Evolutionary conservation across 2,888 invertebrate species (phyloP).

Genomic region (Drosophila merina): DNA sequence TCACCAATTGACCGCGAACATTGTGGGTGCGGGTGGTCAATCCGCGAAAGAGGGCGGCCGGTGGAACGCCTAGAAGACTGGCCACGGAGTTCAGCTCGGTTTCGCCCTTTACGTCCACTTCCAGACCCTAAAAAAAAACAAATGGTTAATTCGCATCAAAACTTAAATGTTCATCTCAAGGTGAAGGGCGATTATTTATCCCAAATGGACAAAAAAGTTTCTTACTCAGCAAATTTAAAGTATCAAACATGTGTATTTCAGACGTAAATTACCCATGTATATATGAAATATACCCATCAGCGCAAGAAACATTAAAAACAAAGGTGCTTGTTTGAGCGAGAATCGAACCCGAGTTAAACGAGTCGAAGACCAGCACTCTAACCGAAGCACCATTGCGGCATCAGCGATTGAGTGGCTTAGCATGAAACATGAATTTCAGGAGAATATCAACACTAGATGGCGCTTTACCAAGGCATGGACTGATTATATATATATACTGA

Average conservation of each 20-base stretch:
- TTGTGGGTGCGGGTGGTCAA: conserved; percentile 93
- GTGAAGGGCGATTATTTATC: no score
- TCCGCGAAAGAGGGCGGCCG: conserved; percentile 87
- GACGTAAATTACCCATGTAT: conserved; percentile 83
- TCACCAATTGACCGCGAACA: conserved; percentile 90
- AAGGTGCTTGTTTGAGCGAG: neutral
- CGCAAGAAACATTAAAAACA: conserved; percentile 63
- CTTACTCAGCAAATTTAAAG: conserved; percentile 74
- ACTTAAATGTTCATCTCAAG: no score
- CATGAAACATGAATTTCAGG: accelerated
- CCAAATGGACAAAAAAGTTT: conserved; percentile 43
- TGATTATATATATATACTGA: no score
- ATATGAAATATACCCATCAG: conserved; percentile 69
- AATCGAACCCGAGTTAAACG: conserved; percentile 32
- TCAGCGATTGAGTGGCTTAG: accelerated
- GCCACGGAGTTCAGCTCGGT: conserved; percentile 94
- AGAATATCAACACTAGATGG: conserved; percentile 13
- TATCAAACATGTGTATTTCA: conserved; percentile 77
- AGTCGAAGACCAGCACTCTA: neutral
- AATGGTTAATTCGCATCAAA: neutral
- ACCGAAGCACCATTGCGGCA: conserved; percentile 41
- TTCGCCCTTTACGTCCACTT: conserved; percentile 92
- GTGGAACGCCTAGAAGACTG: conserved; percentile 88
- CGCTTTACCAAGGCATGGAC: conserved; percentile 1
- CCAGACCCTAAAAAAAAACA: conserved; percentile 85